These are phyloP conservation scores for Smutsia gigantea DNA, from an alignment of 2,797 vertebrate genomes.

Conservation along the genomic window DNA sequence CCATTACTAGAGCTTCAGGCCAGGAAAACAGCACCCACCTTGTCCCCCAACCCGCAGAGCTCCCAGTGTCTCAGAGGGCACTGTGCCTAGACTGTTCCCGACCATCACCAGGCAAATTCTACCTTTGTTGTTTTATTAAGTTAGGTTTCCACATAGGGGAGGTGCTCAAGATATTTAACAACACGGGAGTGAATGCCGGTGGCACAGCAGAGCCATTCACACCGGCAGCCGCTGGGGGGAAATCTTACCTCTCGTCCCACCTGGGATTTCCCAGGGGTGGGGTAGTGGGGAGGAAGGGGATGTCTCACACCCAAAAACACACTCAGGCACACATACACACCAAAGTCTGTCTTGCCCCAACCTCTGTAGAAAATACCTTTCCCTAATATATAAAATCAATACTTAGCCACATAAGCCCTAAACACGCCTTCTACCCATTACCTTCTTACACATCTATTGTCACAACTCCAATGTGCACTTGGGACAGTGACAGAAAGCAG, in stretches of 20 bases:
- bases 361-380: not conserved
- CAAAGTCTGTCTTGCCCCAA: not conserved
- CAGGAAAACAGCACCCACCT: too few species aligned
- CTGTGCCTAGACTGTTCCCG: too few species aligned
- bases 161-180: not conserved
- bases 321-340: not conserved
- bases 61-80: too few species aligned
- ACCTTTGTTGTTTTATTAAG: not conserved
- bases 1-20: too few species aligned
- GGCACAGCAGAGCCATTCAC: accelerated
- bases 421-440: accelerated
- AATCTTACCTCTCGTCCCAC: accelerated
- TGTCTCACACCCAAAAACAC: accelerated
- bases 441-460: accelerated
- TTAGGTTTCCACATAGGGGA: not conserved
- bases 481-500: accelerated
- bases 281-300: accelerated
- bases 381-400: not conserved
- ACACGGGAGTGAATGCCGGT: accelerated
- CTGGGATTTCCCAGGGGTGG: accelerated
- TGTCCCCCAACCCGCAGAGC: too few species aligned
- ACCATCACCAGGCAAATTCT: too few species aligned
- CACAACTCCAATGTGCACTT: accelerated
- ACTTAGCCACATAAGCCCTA: not conserved
- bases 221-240: accelerated